Base-by-base conservation (phyloP, 2,888 invertebrate species). In the Ochropleura leucogaster region DNA sequence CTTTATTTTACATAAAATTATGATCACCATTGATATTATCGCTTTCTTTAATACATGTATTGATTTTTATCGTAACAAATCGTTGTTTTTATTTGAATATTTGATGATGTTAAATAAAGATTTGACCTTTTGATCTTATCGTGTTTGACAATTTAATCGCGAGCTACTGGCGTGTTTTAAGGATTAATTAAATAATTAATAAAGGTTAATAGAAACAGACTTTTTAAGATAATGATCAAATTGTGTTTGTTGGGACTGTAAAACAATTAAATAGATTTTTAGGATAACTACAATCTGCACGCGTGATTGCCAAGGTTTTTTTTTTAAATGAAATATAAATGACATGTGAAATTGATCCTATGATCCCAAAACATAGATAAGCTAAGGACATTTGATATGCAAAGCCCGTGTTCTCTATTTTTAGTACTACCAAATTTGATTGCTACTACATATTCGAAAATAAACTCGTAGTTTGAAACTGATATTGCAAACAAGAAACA, bases 131-230 rank as follows among this genome's bases (percentile, higher is more conserved):
- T 14, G 78, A 83, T 81, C 12, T 49, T 71, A 82, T 82, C 84
- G 4, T 8, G 10, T n/a, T 68, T 70, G 65, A 80, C 62, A 71
- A 71, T 57, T 70, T 79, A 68, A 79, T 83, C 42, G 68, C 16
- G 10, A 62, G 77, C 81, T 80, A 70, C 70, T 76, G 63, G 63
- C 55, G n/a, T 70, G 30, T 68, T 68, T 46, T 69, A 53, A 67
- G 70, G 44, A 71, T 63, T 44, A 30, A 46, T 83, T 70, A 44
- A 44, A 47, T 59, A 80, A 83, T 75, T 70, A 83, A 66, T 65
- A 76, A 83, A 83, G 68, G 84, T 82, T 80, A 83, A 83, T 75
- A 20, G 40, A 75, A 68, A 49, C 81, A 74, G 69, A 63, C 46
- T 71, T 68, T 68, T 40, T 53, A n/a, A 49, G 67, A 59, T 62